Evolutionary conservation across 2,797 vertebrate genomes (phyloP), one percentile per base, ranked within the genome.

Genomic region (Synanceia verrucosa): DNA sequence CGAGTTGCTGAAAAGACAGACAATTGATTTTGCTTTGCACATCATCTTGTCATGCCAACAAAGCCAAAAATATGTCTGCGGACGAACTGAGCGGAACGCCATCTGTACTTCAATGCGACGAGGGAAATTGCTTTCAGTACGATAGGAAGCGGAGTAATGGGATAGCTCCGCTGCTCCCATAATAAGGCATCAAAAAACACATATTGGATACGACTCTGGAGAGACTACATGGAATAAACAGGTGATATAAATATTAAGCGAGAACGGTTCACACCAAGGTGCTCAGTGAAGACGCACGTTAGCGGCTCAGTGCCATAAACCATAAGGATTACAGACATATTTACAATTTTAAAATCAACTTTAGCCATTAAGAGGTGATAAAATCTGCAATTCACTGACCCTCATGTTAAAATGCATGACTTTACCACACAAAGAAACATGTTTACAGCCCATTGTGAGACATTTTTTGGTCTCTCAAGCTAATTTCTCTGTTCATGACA

Each of bases 21-120:
- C 50, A 39, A 65, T 24, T 28, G 52, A 76, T 73, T 87, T 70
- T 37, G 58, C 37, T 55, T n/a, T 34, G 41, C 55, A 16, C 24
- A 53, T 70, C 63, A 59, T 63, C 60, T 59, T 73, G 65, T 68
- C 53, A 36, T 46, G 39, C 47, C 46, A 64, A 65, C 70, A 62
- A 69, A 79, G 57, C 43, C 9, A 9, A 55, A 72, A 76, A 57
- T 43, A 57, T 39, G 58, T 62, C 43, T 34, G 36, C 47, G 1
- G 55, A 81, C 70, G 65, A 71, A 39, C 28, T 26, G 55, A 69
- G 63, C 39, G n/a, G 39, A 60, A 64, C 52, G 37, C 63, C 67
- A 66, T 58, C 65, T 61, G 56, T 44, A 10, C 73, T 59, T 73
- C 51, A 64, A 33, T 24, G 18, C 47, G 73, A 63, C 4, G 3